Conservation (phyloP, 2,888 invertebrate genomes). For the Drosophila falleni region DNA sequence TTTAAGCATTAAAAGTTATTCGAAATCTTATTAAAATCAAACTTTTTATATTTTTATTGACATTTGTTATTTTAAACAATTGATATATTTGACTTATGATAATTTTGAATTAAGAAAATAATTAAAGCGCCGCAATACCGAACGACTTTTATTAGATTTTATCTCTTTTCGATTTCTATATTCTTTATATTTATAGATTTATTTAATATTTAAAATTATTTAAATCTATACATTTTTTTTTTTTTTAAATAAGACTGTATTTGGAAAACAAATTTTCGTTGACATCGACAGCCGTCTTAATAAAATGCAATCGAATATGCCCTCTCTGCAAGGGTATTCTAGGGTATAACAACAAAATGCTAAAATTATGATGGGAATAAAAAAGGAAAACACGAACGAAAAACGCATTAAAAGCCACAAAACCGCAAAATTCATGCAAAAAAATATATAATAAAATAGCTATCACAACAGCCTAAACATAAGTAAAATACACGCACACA, state of each 20-base stretch:
- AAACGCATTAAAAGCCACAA: conserved; percentile 24
- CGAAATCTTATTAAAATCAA: too few relatives aligned
- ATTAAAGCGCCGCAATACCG: too few relatives aligned
- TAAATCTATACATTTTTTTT: background rate
- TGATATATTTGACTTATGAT: background rate
- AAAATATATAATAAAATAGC: conserved; percentile 7
- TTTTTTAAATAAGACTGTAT: background rate
- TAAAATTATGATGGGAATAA: conserved; percentile 6
- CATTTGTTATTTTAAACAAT: too few relatives aligned
- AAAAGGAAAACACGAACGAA: conserved; percentile 9
- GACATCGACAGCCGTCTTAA: background rate
- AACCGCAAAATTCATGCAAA: conserved; percentile 31
- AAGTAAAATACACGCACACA: conserved; percentile 11
- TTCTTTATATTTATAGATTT: background rate
- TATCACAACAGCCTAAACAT: conserved; percentile 27
- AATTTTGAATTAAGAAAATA: too few relatives aligned
- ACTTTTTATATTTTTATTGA: too few relatives aligned
- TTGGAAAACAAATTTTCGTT: background rate
- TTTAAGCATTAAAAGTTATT: too few relatives aligned
- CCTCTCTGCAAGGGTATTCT: conserved; percentile 31
- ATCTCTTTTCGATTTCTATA: background rate
- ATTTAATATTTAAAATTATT: background rate
- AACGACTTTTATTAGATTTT: too few relatives aligned
- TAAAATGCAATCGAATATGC: background rate
- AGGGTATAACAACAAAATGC: conserved; percentile 17